A percentile compares a stretch with the other conserved stretches of the same genome.
Evolutionary conservation across 2,888 invertebrate species (phyloP).

Genomic region (Melolontha melolontha): DNA sequence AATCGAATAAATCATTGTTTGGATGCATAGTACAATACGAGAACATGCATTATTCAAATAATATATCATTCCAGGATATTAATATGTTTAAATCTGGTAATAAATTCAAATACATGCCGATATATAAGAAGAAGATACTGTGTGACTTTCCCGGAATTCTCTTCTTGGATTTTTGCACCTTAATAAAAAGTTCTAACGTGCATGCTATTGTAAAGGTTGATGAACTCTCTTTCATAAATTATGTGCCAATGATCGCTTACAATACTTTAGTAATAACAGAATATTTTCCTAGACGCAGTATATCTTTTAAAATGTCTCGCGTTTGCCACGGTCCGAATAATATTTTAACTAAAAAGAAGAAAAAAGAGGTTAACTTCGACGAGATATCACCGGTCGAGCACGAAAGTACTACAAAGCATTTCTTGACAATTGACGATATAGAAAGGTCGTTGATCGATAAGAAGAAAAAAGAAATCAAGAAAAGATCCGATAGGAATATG

Average conservation of each 20-base stretch:
- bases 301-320: constrained; percentile 43
- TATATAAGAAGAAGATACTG: constrained; percentile 25
- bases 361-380: constrained; percentile 55
- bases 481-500: constrained; percentile 55
- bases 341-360: constrained; percentile 45
- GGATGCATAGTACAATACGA: constrained; percentile 38
- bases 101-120: constrained; percentile 40
- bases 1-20: constrained; percentile 51
- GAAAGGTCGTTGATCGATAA: constrained; percentile 39
- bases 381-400: constrained; percentile 61
- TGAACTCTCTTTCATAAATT: constrained; percentile 43
- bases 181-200: constrained; percentile 22
- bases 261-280: constrained; percentile 44
- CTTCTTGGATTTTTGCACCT: constrained; percentile 29
- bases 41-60: constrained; percentile 34
- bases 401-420: constrained; percentile 44
- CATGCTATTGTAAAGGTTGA: constrained; percentile 39
- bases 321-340: constrained; percentile 47
- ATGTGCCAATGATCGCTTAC: constrained; percentile 47
- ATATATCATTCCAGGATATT: constrained; percentile 24
- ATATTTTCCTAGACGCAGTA: constrained; percentile 41
- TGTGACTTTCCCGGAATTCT: constrained; percentile 41
- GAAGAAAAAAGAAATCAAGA: constrained; percentile 37
- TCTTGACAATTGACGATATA: constrained; percentile 31
- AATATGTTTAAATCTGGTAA: constrained; percentile 12